Percentiles rank a stretch among this genome's conserved stretches.
phyloP scores from a whole-genome alignment of 2,797 vertebrate species.

The Gymnopithys bicolor region DNA sequence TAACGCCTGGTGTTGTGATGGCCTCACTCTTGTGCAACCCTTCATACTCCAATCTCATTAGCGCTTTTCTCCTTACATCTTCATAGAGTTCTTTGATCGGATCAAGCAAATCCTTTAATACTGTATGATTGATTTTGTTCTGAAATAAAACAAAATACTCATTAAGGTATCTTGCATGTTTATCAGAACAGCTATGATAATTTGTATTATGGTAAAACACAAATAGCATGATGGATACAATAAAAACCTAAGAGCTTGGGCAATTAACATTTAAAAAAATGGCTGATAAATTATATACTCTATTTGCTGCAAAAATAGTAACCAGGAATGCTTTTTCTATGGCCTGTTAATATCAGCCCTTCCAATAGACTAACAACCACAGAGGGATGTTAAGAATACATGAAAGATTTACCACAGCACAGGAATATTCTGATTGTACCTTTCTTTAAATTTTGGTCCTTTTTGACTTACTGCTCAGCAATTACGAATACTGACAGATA shows the following conservation, averaged over 20 bases:
- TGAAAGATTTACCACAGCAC: neutral
- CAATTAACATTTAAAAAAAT: neutral
- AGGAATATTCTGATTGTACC: neutral
- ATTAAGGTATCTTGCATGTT: neutral
- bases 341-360: neutral
- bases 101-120: slow-evolving; percentile 97
- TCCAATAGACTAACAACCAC: neutral
- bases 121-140: slow-evolving; percentile 99
- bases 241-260: neutral
- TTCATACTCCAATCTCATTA: slow-evolving; percentile 98
- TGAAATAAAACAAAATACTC: slow-evolving; percentile 64
- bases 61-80: slow-evolving; percentile 95
- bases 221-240: neutral
- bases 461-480: neutral
- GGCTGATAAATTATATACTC: neutral
- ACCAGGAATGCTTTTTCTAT: neutral
- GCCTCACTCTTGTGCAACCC: slow-evolving; percentile 98
- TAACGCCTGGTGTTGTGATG: slow-evolving; percentile 96
- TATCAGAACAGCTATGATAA: neutral
- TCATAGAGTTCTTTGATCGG: slow-evolving; percentile 98
- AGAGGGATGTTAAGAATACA: neutral
- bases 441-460: neutral
- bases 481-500: neutral
- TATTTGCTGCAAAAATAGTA: neutral
- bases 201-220: neutral